These are phyloP conservation scores for Rhabdomys dilectus DNA, from an alignment of 2,113 vertebrate genomes.

Conservation along the genomic window DNA sequence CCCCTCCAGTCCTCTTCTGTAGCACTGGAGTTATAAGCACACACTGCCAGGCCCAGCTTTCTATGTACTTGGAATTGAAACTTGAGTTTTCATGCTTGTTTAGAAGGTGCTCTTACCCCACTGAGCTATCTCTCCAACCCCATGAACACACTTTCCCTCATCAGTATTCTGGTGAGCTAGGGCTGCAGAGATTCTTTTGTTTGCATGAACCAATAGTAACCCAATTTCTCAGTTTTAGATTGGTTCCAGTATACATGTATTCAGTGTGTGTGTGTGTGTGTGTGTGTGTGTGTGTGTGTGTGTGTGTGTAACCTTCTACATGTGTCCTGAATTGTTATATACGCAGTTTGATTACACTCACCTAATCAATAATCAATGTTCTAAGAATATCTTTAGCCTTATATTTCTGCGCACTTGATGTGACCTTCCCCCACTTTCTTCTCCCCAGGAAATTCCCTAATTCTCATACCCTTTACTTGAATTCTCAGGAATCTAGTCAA, in stretches of 20 bases:
- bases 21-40: neutral
- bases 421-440: neutral
- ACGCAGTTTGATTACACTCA: neutral
- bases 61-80: neutral
- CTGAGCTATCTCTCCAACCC: neutral
- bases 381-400: neutral
- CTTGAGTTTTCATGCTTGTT: neutral
- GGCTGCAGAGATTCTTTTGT: neutral
- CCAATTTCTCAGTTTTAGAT: neutral
- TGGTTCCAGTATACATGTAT: neutral
- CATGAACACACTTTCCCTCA: neutral
- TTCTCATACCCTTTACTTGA: neutral
- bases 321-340: neutral
- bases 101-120: neutral
- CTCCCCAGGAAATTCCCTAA: neutral
- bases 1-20: neutral
- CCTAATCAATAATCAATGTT: neutral
- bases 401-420: neutral
- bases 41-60: neutral
- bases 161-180: neutral
- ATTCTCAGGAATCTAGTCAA: neutral
- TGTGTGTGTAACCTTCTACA: neutral
- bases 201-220: conserved; percentile 27
- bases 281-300: no score
- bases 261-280: no score